Evolutionary conservation across 2,888 invertebrate genomes (phyloP).

Genomic region (Stenurella melanura): DNA sequence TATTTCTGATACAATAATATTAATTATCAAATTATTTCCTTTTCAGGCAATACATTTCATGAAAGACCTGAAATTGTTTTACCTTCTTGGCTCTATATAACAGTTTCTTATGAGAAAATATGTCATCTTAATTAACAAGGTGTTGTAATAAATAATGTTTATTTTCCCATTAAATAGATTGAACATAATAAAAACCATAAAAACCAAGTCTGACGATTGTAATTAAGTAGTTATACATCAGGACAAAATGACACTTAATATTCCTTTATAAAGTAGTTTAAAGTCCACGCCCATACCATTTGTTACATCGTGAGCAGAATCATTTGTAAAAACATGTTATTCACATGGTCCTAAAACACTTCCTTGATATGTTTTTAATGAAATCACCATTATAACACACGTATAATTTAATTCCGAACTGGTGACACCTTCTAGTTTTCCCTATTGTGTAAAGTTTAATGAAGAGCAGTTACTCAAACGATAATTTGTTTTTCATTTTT

Average conservation of each 20-base stretch:
- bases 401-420: slow-evolving; percentile 29
- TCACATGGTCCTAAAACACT: slow-evolving; percentile 56
- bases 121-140: slow-evolving; percentile 46
- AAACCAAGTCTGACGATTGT: slow-evolving; percentile 51
- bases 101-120: slow-evolving; percentile 36
- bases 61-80: neutral
- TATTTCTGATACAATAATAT: too few relatives aligned
- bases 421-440: slow-evolving; percentile 27
- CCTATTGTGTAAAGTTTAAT: slow-evolving; percentile 33
- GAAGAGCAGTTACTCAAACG: slow-evolving; percentile 28
- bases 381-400: slow-evolving; percentile 37
- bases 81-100: neutral
- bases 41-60: neutral
- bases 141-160: slow-evolving; percentile 53
- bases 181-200: slow-evolving; percentile 50
- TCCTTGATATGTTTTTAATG: slow-evolving; percentile 63
- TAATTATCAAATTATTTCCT: neutral
- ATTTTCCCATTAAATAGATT: slow-evolving; percentile 55
- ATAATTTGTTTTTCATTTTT: slow-evolving; percentile 37
- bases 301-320: slow-evolving; percentile 32
- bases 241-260: slow-evolving; percentile 58
- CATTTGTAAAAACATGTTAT: slow-evolving; percentile 46
- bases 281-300: slow-evolving; percentile 51
- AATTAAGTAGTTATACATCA: slow-evolving; percentile 57
- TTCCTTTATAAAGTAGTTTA: slow-evolving; percentile 54